Evolutionary conservation across 2,888 invertebrate species (phyloP).

Genomic region (Phymatocera aterrima): DNA sequence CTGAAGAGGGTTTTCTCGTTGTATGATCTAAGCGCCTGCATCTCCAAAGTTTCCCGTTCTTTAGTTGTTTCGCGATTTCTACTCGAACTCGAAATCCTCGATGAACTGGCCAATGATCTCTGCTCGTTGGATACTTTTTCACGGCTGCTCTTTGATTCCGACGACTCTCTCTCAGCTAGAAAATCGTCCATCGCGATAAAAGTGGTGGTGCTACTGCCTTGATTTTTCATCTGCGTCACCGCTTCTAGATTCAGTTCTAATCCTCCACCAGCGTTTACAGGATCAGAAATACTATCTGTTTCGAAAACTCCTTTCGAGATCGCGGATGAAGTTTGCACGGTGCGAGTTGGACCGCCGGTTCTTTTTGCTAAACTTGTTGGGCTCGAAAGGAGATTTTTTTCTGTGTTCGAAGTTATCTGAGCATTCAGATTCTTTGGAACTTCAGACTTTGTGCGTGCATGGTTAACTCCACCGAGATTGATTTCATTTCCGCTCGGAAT

Average conservation of each 20-base stretch:
- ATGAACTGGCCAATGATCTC: slow-evolving; percentile 14
- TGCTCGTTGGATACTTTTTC: background rate
- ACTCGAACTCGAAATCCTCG: background rate
- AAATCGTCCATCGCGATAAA: background rate
- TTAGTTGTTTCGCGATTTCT: background rate
- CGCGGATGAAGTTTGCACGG: background rate
- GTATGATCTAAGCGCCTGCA: slow-evolving; percentile 57
- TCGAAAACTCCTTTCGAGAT: background rate
- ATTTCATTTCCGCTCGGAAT: background rate
- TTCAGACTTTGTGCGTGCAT: background rate
- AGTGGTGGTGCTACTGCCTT: background rate
- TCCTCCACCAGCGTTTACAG: too few relatives aligned
- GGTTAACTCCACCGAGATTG: background rate
- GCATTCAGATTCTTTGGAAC: background rate
- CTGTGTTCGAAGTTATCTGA: background rate
- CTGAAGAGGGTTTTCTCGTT: slow-evolving; percentile 57
- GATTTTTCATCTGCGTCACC: background rate
- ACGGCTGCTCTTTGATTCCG: background rate
- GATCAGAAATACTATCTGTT: too few relatives aligned
- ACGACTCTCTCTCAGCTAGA: background rate
- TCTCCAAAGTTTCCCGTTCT: slow-evolving; percentile 53
- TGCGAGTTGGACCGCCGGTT: background rate
- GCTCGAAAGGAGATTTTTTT: background rate
- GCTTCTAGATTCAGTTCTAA: background rate
- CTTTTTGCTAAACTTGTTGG: background rate